These are phyloP conservation scores for Drymodes brunneopygia DNA, from an alignment of 2,113 vertebrate species.

Conservation along the genomic window DNA sequence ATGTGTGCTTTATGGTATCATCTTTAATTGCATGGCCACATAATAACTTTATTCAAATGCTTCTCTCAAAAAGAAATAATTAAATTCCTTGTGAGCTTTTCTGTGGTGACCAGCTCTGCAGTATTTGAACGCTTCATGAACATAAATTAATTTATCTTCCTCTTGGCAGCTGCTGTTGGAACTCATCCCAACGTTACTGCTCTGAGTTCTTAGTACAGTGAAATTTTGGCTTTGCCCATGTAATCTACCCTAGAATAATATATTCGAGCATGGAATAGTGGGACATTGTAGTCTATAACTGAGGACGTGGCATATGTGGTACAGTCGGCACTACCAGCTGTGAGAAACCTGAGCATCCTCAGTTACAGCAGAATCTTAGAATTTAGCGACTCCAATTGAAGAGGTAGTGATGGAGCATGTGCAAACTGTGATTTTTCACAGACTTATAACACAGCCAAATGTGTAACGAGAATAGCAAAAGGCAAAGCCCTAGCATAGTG, in stretches of 20 bases:
- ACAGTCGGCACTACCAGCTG: slow-evolving; percentile 9
- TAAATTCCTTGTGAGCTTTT: neutral
- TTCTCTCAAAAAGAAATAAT: slow-evolving; percentile 1
- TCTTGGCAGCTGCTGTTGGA: slow-evolving; percentile 36
- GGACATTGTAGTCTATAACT: neutral
- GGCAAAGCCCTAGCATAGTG: neutral
- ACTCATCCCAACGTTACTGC: neutral
- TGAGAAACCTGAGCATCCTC: slow-evolving; percentile 53
- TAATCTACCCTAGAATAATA: slow-evolving; percentile 33
- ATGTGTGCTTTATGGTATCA: neutral
- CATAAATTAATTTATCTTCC: slow-evolving; percentile 19
- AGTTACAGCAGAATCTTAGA: slow-evolving; percentile 27
- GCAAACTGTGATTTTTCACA: slow-evolving; percentile 63
- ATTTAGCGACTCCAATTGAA: neutral
- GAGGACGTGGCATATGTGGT: slow-evolving; percentile 40
- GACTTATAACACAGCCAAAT: slow-evolving; percentile 39
- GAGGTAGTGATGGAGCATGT: slow-evolving; percentile 47
- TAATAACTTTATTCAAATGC: neutral
- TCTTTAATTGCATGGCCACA: neutral
- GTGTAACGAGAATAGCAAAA: slow-evolving; percentile 32
- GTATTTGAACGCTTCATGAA: neutral
- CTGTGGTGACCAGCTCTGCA: neutral
- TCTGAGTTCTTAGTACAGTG: neutral
- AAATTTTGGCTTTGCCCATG: slow-evolving; percentile 33
- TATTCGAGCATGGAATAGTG: neutral